phyloP scores from a whole-genome alignment of 2,113 vertebrate species.

The Lophotis ruficrista region DNA sequence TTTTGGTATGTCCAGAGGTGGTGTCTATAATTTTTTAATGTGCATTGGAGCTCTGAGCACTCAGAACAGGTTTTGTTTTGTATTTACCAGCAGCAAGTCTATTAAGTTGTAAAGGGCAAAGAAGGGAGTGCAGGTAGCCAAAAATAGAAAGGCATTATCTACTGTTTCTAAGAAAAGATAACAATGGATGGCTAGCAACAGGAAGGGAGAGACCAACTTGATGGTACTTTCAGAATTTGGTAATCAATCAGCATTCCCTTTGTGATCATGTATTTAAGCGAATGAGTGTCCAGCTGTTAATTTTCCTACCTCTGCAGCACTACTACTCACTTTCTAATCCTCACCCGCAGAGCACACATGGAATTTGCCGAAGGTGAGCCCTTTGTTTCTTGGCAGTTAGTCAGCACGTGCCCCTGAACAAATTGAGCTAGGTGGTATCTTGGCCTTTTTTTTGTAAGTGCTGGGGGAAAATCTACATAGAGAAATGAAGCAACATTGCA shows the following conservation, averaged over 20 bases:
- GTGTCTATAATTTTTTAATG: constrained; percentile 75
- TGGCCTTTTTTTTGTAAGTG: not conserved
- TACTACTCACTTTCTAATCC: not conserved
- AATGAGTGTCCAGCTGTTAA: not conserved
- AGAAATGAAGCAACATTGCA: not conserved
- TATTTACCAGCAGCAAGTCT: constrained; percentile 73
- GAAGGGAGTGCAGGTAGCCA: constrained; percentile 24
- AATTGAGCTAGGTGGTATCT: not conserved
- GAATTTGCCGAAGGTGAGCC: not conserved
- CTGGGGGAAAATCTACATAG: not conserved
- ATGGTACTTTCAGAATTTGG: not conserved
- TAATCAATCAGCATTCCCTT: not conserved
- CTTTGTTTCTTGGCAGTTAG: not conserved
- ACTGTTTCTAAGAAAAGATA: constrained; percentile 50
- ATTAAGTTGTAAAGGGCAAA: constrained; percentile 71
- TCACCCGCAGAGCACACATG: fast-evolving
- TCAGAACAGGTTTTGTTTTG: constrained; percentile 69
- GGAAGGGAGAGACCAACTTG: not conserved
- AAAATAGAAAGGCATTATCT: constrained; percentile 64
- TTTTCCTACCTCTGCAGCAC: not conserved
- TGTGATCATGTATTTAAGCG: not conserved
- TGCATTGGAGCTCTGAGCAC: constrained; percentile 35
- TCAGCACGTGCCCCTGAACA: not conserved
- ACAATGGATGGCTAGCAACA: not conserved
- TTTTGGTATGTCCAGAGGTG: constrained; percentile 69